Percentiles rank a stretch among this genome's conserved stretches.
Evolutionary conservation across 2,888 invertebrate species (phyloP).

Genomic region (Apotomis capreana): DNA sequence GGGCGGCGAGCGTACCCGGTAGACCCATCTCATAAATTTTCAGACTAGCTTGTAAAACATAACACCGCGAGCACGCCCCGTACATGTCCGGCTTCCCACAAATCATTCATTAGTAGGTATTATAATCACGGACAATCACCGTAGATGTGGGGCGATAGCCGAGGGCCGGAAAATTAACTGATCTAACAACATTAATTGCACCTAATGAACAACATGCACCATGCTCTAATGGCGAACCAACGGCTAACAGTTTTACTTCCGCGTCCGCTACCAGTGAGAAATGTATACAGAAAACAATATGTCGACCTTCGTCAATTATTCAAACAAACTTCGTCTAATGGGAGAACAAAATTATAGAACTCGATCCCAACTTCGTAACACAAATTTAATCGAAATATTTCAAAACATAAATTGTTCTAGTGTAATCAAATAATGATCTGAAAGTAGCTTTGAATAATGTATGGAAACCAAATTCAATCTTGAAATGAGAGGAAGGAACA

Average conservation of each 20-base stretch:
- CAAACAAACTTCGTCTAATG: slow-evolving; percentile 11
- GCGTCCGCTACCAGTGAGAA: background rate
- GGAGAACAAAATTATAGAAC: slow-evolving; percentile 6
- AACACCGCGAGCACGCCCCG: background rate
- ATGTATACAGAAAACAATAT: slow-evolving; percentile 1
- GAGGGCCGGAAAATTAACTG: slow-evolving; percentile 19
- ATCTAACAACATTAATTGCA: slow-evolving; percentile 27
- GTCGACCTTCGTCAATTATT: slow-evolving; percentile 21
- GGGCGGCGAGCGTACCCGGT: background rate
- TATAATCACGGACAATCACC: slow-evolving; percentile 1
- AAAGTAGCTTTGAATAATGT: slow-evolving; percentile 19
- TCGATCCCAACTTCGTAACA: background rate
- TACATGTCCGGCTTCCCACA: background rate
- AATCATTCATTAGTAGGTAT: slow-evolving; percentile 21
- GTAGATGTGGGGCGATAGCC: slow-evolving; percentile 23
- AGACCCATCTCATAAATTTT: slow-evolving; percentile 18
- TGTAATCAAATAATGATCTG: slow-evolving; percentile 2
- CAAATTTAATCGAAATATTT: slow-evolving; percentile 29
- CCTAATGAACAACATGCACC: slow-evolving; percentile 16
- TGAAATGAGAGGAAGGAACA: slow-evolving; percentile 16
- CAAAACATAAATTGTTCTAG: slow-evolving; percentile 19
- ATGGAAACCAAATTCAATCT: slow-evolving; percentile 21
- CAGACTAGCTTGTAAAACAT: slow-evolving; percentile 16
- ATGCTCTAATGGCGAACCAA: slow-evolving; percentile 1
- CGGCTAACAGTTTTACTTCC: slow-evolving; percentile 9